Conservation (phyloP, 2,113 vertebrate species). For the Scophthalmus maximus region DNA sequence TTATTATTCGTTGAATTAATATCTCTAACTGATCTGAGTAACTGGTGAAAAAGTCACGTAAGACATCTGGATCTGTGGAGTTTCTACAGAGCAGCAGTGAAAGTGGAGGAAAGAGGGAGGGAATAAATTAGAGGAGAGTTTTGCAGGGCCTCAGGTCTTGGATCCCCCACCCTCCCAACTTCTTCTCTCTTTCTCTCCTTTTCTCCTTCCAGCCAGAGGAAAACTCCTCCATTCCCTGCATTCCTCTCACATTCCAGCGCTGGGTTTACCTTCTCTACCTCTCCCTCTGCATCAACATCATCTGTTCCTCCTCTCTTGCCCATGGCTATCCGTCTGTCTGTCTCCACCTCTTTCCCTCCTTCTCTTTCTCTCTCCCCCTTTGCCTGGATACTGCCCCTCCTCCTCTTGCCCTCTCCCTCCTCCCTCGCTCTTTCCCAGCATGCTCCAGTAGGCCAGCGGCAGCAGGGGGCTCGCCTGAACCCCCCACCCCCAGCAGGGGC, state of each 20-base stretch:
- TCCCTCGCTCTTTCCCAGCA: conserved; percentile 61
- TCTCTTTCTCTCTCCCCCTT: conserved; percentile 13
- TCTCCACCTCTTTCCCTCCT: conserved; percentile 29
- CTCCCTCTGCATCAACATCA: conserved; percentile 65
- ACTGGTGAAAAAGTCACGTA: conserved; percentile 20
- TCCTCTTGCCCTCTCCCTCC: conserved; percentile 1
- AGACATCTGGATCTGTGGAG: conserved; percentile 49
- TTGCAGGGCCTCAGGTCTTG: conserved; percentile 55
- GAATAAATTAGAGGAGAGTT: conserved; percentile 60
- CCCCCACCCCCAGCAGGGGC: conserved; percentile 75
- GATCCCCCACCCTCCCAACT: conserved; percentile 55
- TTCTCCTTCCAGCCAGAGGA: conserved; percentile 67
- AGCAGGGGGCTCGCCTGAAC: conserved; percentile 76
- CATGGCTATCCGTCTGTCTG: conserved; percentile 44
- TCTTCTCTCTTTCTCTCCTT: conserved; percentile 22
- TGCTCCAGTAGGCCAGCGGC: conserved; percentile 68
- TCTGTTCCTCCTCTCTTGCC: conserved; percentile 27
- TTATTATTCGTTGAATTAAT: too few relatives aligned
- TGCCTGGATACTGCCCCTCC: not conserved
- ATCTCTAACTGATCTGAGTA: not conserved
- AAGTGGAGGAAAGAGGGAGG: conserved; percentile 30
- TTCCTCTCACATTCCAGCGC: conserved; percentile 81
- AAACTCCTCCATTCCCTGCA: conserved; percentile 80
- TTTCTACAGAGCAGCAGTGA: conserved; percentile 41
- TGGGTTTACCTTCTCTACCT: conserved; percentile 67